Evolutionary conservation across 2,113 vertebrate genomes (phyloP).

Genomic region (Oreochromis tanganicae): DNA sequence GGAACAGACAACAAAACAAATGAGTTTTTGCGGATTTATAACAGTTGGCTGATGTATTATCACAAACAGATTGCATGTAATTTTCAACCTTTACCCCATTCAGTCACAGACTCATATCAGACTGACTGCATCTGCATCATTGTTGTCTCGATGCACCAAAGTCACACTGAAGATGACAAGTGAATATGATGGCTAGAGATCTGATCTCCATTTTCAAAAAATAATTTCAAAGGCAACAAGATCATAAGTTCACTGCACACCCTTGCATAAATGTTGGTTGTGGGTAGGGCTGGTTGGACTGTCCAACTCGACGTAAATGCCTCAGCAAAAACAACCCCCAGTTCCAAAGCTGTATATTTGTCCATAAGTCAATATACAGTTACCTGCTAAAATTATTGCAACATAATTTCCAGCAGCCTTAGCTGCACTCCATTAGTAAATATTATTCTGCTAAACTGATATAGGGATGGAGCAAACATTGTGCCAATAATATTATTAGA

Average conservation of each 20-base stretch:
- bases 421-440: not conserved
- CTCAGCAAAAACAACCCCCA: too few species aligned
- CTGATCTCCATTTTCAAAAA: not conserved
- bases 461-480: not conserved
- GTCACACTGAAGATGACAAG: not conserved
- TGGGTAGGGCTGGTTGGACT: not conserved
- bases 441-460: not conserved
- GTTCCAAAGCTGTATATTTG: not conserved
- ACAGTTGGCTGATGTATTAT: not conserved
- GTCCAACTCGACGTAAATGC: not conserved
- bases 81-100: not conserved
- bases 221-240: not conserved
- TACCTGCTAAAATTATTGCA: too few species aligned
- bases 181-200: not conserved
- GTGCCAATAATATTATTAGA: not conserved
- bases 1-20: too few species aligned
- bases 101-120: not conserved
- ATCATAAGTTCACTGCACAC: not conserved
- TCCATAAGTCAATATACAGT: not conserved
- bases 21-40: not conserved
- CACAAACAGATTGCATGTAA: not conserved
- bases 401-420: too few species aligned
- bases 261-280: not conserved
- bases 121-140: not conserved
- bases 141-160: not conserved